Percentiles rank a stretch among this genome's conserved stretches.
Conservation (phyloP, 2,888 invertebrate species). For the Atethmia centrago region DNA sequence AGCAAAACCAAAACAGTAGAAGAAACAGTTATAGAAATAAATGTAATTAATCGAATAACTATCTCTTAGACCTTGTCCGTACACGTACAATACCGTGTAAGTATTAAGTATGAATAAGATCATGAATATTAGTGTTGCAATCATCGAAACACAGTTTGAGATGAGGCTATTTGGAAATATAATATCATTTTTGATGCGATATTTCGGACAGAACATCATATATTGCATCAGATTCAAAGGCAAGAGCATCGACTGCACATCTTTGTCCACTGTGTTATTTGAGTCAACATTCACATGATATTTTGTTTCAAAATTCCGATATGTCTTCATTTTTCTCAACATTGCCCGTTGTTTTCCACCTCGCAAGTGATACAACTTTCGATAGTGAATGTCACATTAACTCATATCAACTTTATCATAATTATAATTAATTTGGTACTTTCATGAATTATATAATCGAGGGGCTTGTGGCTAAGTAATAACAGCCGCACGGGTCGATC, state of each 20-base stretch:
- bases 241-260: conserved; percentile 34
- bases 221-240: conserved; percentile 45
- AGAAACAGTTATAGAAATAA: neutral
- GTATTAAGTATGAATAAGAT: too few species aligned
- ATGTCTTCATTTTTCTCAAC: neutral
- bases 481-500: too few species aligned
- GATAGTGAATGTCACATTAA: too few species aligned
- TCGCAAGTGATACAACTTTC: too few species aligned
- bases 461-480: too few species aligned
- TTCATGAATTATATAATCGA: too few species aligned
- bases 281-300: neutral
- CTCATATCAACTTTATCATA: too few species aligned
- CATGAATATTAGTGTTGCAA: conserved; percentile 2
- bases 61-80: too few species aligned
- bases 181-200: conserved; percentile 23
- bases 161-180: conserved; percentile 19
- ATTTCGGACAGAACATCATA: conserved; percentile 31
- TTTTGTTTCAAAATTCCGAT: neutral
- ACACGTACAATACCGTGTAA: too few species aligned
- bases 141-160: conserved; percentile 22
- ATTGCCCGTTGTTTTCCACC: too few species aligned
- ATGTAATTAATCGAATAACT: too few species aligned
- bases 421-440: too few species aligned
- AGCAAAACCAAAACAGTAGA: conserved; percentile 3
- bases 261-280: conserved; percentile 10